phyloP scores from a whole-genome alignment of 2,888 invertebrate species.

The Xanthorhoe spadicearia region DNA sequence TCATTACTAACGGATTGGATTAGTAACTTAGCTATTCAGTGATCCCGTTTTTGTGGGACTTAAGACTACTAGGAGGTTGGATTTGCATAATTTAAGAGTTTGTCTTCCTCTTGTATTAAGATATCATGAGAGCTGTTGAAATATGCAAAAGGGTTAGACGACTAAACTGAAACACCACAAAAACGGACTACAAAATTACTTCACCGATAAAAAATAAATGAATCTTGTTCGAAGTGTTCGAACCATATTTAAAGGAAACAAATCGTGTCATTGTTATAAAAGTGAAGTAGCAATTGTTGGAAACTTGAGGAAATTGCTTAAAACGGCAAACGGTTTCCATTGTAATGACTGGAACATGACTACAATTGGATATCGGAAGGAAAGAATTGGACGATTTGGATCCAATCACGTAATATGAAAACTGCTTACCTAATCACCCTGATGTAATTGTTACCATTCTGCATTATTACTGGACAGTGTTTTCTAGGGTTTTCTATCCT shows the following conservation, averaged over 20 bases:
- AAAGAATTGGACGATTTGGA: slow-evolving; percentile 15
- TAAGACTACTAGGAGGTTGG: not conserved
- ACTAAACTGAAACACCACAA: not conserved
- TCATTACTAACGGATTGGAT: slow-evolving; percentile 13
- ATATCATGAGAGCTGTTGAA: not conserved
- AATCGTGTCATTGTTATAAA: slow-evolving; percentile 14
- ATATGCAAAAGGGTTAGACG: slow-evolving; percentile 4
- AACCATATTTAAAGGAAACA: not conserved
- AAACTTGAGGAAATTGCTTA: slow-evolving; percentile 33
- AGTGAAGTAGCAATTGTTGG: slow-evolving; percentile 26
- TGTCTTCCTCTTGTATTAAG: slow-evolving; percentile 1
- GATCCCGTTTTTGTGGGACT: slow-evolving; percentile 2
- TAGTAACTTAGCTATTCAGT: not conserved
- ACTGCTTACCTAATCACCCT: not conserved
- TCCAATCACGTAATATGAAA: slow-evolving; percentile 17
- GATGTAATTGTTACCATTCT: not conserved
- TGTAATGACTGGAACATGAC: slow-evolving; percentile 27
- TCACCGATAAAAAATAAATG: not conserved
- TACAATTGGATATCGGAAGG: slow-evolving; percentile 22
- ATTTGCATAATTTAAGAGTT: not conserved
- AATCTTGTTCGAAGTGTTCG: not conserved
- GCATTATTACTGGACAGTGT: no score
- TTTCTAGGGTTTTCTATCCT: no score
- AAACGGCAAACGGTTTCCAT: slow-evolving; percentile 28
- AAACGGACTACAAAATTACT: not conserved